phyloP scores from a whole-genome alignment of 2,113 vertebrate genomes.

The Seriola rivoliana region DNA sequence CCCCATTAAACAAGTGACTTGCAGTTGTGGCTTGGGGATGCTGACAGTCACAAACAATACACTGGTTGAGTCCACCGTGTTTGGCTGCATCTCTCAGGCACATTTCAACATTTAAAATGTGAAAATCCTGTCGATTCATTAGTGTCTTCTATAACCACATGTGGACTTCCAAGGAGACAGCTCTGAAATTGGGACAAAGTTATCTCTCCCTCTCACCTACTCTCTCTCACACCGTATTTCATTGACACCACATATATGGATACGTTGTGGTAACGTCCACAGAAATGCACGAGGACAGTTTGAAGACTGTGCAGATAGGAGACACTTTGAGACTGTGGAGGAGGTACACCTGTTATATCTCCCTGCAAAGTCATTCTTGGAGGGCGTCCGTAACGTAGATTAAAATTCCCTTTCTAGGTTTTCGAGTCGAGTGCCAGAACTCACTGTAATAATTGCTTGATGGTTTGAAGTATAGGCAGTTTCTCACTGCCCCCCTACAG shows the following conservation, averaged over 20 bases:
- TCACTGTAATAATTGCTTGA: constrained; percentile 65
- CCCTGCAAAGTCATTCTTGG: constrained; percentile 55
- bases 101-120: constrained; percentile 7
- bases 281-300: constrained; percentile 16
- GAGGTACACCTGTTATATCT: constrained; percentile 35
- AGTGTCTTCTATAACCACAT: not conserved
- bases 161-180: not conserved
- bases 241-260: not conserved
- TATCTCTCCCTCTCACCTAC: not conserved
- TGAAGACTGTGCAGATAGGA: constrained; percentile 32
- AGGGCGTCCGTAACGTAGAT: constrained; percentile 47
- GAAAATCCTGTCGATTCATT: not conserved
- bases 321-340: constrained; percentile 16
- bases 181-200: constrained; percentile 5
- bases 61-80: not conserved
- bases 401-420: constrained; percentile 54
- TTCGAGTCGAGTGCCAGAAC: constrained; percentile 61
- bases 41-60: not conserved
- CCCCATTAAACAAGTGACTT: not conserved
- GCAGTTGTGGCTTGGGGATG: not conserved
- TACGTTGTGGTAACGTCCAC: not conserved
- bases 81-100: constrained; percentile 3
- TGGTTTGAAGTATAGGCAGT: constrained; percentile 65
- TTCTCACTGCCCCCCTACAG: constrained; percentile 65
- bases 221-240: constrained; percentile 2